Conservation (phyloP, 2,797 vertebrate genomes). For the Anas acuta region DNA sequence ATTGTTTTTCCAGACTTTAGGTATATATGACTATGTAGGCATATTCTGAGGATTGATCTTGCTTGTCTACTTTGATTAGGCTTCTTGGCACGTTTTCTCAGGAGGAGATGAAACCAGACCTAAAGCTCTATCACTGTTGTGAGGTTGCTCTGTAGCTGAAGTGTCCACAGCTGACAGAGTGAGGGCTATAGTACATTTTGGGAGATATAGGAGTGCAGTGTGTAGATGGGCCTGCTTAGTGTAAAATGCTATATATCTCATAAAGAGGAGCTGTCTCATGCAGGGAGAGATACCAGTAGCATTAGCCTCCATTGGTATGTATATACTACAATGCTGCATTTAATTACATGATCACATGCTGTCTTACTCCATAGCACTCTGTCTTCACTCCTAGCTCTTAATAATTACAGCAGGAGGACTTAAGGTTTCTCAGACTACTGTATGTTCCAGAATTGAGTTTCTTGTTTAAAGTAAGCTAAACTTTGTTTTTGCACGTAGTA, state of each 20-base stretch:
- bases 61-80: not conserved
- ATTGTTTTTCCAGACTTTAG: not conserved
- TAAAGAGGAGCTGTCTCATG: not conserved
- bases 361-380: not conserved
- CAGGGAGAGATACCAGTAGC: not conserved
- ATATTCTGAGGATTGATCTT: not conserved
- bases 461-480: not conserved
- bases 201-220: not conserved
- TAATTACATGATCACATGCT: rapidly evolving
- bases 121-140: not conserved
- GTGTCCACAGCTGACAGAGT: not conserved
- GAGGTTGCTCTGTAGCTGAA: not conserved
- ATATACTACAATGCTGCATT: not conserved
- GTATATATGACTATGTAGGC: not conserved
- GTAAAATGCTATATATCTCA: not conserved
- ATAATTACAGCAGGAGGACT: not conserved
- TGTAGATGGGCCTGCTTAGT: not conserved
- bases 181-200: not conserved
- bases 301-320: not conserved
- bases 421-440: not conserved
- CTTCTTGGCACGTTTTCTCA: not conserved
- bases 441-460: not conserved
- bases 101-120: not conserved
- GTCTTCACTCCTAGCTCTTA: not conserved
- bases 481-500: not conserved